A percentile compares a stretch with the other conserved stretches of the same genome.
These are phyloP conservation scores for Sphyrna mokarran DNA, from an alignment of 2,113 vertebrate genomes.

Conservation along the genomic window DNA sequence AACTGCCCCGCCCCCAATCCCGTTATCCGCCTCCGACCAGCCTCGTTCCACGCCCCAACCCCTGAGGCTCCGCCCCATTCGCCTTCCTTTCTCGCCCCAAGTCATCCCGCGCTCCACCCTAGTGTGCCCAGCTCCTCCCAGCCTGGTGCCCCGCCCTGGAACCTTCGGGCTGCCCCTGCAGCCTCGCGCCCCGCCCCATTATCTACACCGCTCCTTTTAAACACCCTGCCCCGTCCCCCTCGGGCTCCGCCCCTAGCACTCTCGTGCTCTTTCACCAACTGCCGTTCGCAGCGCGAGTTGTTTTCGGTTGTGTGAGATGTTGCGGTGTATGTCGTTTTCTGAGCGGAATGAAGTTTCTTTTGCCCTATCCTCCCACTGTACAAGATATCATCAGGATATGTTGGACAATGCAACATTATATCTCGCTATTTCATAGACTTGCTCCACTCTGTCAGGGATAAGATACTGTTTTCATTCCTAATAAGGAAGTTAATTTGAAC, in stretches of 20 bases:
- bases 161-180: too few species aligned
- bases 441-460: neutral
- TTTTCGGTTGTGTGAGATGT: neutral
- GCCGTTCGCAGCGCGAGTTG: neutral
- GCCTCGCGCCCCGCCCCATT: too few species aligned
- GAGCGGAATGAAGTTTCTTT: too few species aligned
- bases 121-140: neutral
- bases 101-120: too few species aligned
- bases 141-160: neutral
- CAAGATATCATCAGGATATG: neutral
- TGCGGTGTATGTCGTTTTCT: too few species aligned
- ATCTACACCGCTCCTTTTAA: neutral
- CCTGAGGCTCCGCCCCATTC: too few species aligned
- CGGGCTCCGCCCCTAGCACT: too few species aligned
- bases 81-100: too few species aligned
- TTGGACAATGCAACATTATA: neutral
- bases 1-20: neutral
- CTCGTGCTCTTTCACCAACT: too few species aligned
- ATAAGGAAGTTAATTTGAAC: neutral
- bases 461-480: neutral
- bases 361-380: too few species aligned
- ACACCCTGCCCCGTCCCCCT: neutral
- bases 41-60: neutral
- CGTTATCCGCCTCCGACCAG: neutral
- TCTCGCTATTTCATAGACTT: too few species aligned